phyloP scores from a whole-genome alignment of 2,797 vertebrate genomes.

The Paratrypauchen microcephalus region DNA sequence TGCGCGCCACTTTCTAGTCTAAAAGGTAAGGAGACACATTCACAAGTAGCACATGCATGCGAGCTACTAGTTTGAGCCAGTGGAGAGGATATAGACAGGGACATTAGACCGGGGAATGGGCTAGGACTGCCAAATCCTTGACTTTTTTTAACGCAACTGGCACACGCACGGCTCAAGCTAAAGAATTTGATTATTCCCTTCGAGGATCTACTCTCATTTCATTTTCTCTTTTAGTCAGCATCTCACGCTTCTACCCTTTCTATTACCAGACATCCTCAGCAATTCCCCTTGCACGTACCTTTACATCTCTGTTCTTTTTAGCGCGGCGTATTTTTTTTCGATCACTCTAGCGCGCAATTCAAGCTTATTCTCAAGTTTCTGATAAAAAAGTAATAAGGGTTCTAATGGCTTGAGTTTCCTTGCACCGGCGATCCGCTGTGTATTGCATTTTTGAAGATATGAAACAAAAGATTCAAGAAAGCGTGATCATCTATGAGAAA shows the following conservation, averaged over 20 bases:
- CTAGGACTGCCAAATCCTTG: slow-evolving; percentile 50
- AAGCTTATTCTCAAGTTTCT: slow-evolving; percentile 69
- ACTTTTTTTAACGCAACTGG: slow-evolving; percentile 46
- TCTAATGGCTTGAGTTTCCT: slow-evolving; percentile 76
- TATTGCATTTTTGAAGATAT: slow-evolving; percentile 72
- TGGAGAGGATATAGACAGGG: slow-evolving; percentile 33
- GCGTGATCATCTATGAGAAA: not conserved
- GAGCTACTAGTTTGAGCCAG: slow-evolving; percentile 35
- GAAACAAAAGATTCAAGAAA: slow-evolving; percentile 60
- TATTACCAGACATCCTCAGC: slow-evolving; percentile 35
- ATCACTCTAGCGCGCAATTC: slow-evolving; percentile 35
- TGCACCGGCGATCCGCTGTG: slow-evolving; percentile 53
- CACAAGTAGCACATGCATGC: slow-evolving; percentile 1
- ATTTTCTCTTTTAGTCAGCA: slow-evolving; percentile 51
- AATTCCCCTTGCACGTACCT: slow-evolving; percentile 23
- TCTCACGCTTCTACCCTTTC: slow-evolving; percentile 30
- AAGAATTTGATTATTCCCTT: slow-evolving; percentile 58
- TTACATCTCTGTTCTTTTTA: slow-evolving; percentile 40
- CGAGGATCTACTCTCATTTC: slow-evolving; percentile 36
- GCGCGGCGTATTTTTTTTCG: slow-evolving; percentile 38
- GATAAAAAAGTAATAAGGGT: slow-evolving; percentile 83
- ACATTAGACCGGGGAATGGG: slow-evolving; percentile 24
- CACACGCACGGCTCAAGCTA: slow-evolving; percentile 21
- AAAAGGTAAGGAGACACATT: slow-evolving; percentile 16
- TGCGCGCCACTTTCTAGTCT: slow-evolving; percentile 8